These are phyloP conservation scores for Dermolepida albohirtum DNA, from an alignment of 2,888 invertebrate species.

Conservation along the genomic window DNA sequence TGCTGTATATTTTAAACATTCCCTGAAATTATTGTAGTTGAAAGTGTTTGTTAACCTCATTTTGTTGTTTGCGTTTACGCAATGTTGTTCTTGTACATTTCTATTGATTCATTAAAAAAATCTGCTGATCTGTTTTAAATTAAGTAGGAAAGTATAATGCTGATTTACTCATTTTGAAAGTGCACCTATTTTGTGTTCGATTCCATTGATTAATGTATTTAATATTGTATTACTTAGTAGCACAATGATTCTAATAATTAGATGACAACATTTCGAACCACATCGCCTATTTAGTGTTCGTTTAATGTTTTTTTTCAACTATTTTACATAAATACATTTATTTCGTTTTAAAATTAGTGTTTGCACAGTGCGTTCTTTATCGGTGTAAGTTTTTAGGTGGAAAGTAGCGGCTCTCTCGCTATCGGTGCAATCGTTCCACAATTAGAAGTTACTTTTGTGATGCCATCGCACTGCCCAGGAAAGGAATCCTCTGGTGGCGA, in stretches of 20 bases:
- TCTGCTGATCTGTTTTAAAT: constrained; percentile 16
- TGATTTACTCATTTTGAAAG: constrained; percentile 9
- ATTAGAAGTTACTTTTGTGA: constrained; percentile 87
- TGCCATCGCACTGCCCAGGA: constrained; percentile 85
- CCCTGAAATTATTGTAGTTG: no score
- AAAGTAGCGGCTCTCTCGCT: constrained; percentile 70
- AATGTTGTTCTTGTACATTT: constrained; percentile 2
- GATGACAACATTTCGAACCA: background rate
- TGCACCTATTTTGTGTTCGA: background rate
- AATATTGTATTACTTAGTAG: background rate
- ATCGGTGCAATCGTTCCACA: constrained; percentile 86
- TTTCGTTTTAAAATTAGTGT: background rate
- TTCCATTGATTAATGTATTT: constrained; percentile 26
- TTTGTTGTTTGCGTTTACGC: constrained; percentile 4
- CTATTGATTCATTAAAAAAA: background rate
- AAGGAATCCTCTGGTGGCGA: constrained; percentile 89
- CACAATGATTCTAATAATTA: background rate
- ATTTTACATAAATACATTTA: background rate
- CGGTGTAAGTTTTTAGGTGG: constrained; percentile 56
- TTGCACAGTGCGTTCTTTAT: constrained; percentile 7
- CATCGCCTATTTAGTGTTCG: background rate
- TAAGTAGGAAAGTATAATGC: constrained; percentile 35
- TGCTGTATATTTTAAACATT: background rate
- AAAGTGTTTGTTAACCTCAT: constrained; percentile 3
- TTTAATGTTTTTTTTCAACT: background rate